phyloP scores from a whole-genome alignment of 2,113 vertebrate genomes.

The Heloderma charlesbogerti region DNA sequence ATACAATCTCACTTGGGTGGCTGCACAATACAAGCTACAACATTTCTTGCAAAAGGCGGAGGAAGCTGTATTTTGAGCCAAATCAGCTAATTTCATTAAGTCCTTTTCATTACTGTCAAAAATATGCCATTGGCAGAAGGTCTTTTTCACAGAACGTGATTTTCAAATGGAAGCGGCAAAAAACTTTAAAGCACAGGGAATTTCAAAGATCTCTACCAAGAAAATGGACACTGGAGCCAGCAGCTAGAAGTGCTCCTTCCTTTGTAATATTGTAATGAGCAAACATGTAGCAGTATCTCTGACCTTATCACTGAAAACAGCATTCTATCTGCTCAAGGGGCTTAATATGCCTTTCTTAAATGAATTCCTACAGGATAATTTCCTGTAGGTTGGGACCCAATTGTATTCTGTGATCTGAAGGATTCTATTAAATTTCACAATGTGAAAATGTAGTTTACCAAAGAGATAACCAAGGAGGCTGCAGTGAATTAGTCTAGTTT shows the following conservation, averaged over 20 bases:
- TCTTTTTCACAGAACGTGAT: slow-evolving; percentile 35
- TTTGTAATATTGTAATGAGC: slow-evolving; percentile 25
- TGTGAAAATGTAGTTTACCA: slow-evolving; percentile 54
- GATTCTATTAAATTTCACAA: slow-evolving; percentile 45
- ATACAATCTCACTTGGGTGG: slow-evolving; percentile 11
- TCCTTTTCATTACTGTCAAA: slow-evolving; percentile 46
- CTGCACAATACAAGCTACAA: slow-evolving; percentile 22
- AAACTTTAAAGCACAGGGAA: slow-evolving; percentile 51
- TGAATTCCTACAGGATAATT: slow-evolving; percentile 27
- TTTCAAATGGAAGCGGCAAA: slow-evolving; percentile 63
- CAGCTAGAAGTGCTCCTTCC: neutral
- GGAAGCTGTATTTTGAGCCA: slow-evolving; percentile 49
- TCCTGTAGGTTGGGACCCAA: slow-evolving; percentile 34
- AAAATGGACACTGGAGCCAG: slow-evolving; percentile 29
- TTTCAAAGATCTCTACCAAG: slow-evolving; percentile 47
- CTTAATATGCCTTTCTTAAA: slow-evolving; percentile 27
- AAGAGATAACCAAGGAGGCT: slow-evolving; percentile 57
- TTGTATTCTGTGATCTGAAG: slow-evolving; percentile 53
- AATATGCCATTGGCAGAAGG: slow-evolving; percentile 40
- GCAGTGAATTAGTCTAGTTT: slow-evolving; percentile 56
- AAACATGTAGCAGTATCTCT: slow-evolving; percentile 40
- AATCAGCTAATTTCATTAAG: slow-evolving; percentile 67
- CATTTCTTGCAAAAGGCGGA: slow-evolving; percentile 12
- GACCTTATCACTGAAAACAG: slow-evolving; percentile 39
- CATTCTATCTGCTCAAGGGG: slow-evolving; percentile 12